Evolutionary conservation across 2,888 invertebrate genomes (phyloP).

Genomic region (Lithophane leautieri): DNA sequence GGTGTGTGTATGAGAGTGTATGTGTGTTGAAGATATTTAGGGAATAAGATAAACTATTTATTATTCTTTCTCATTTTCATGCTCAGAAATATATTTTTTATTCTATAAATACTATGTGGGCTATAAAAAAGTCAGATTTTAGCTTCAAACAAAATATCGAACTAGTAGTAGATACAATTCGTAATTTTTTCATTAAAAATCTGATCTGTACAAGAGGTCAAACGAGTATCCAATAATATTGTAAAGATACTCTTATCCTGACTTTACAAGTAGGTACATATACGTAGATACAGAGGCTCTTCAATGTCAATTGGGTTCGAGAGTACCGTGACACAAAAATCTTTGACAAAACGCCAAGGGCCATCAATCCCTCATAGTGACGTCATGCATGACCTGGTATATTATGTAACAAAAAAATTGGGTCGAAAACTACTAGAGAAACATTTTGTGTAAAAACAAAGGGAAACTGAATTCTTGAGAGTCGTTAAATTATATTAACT

Average conservation of each 20-base stretch:
- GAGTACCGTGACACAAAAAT: conserved; percentile 59
- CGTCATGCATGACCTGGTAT: conserved; percentile 59
- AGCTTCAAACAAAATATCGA: not conserved
- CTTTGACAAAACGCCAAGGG: conserved; percentile 66
- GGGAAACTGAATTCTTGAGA: not conserved
- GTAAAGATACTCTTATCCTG: not conserved
- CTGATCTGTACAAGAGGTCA: conserved; percentile 12
- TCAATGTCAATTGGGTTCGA: conserved; percentile 62
- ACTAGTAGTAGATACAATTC: not conserved
- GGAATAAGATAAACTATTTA: not conserved
- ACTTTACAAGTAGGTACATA: not conserved
- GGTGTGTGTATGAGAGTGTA: not conserved
- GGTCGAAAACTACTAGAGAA: not conserved
- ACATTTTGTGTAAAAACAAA: not conserved
- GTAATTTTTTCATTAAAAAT: not conserved
- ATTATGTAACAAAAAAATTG: conserved; percentile 4
- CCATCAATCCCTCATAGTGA: conserved; percentile 61
- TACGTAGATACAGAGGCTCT: conserved; percentile 30
- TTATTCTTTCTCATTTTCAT: not conserved
- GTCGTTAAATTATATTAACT: not conserved
- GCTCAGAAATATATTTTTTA: not conserved
- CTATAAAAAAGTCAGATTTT: not conserved
- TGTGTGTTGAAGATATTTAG: not conserved
- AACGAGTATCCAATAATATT: conserved; percentile 10
- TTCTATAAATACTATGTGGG: not conserved